Evolutionary conservation across 1,140 invertebrate genomes (phyloP), one percentile per base, ranked within the genome.

Genomic region (Hyles euphorbiae): DNA sequence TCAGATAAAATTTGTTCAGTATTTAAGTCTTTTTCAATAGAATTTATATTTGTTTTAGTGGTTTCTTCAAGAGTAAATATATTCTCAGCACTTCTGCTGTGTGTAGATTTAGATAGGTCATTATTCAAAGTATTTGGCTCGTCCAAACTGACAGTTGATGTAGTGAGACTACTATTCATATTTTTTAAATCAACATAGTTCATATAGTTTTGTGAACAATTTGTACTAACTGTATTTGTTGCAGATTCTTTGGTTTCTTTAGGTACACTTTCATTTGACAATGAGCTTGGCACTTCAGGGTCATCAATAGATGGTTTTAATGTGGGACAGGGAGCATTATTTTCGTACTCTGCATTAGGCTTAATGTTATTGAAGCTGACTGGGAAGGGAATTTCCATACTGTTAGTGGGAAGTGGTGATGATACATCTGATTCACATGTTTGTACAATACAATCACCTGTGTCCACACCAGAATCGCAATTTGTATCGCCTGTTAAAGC

Each of bases 61-160:
- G 47, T 56, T 63, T 65, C 53, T 7, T 74, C 65, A 34, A 65
- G 62, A 43, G 44, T 59, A 11, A 71, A 74, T 63, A 88, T 76
- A 59, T 88, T 81, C 63, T 86, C 85, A 34, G 70, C 81, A 67
- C 83, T 88, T 53, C 67, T 75, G 56, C 83, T 88, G 40, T 70
- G 73, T 7, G 66, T 52, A 1, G 74, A 74, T 56, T 74, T 76
- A 5, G 49, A 49, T 33, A 71, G 68, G 22, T 62, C 65, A 63
- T 43, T 70, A 5, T 68, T 70, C 33, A 55, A 54, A 56, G 58
- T n/a, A 53, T 61, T 53, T 8, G 69, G 62, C 10, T 81, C 79
- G 63, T 86, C 68, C 49, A 88, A 68, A 61, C 82, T 86, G 4
- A 67, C 59, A 2, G 75, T 78, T 2, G 85, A 86, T 5, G 63